Percentiles rank a stretch among this genome's conserved stretches.
These are phyloP conservation scores for Tuberolachnus salignus DNA, from an alignment of 2,888 invertebrate genomes.

Conservation along the genomic window DNA sequence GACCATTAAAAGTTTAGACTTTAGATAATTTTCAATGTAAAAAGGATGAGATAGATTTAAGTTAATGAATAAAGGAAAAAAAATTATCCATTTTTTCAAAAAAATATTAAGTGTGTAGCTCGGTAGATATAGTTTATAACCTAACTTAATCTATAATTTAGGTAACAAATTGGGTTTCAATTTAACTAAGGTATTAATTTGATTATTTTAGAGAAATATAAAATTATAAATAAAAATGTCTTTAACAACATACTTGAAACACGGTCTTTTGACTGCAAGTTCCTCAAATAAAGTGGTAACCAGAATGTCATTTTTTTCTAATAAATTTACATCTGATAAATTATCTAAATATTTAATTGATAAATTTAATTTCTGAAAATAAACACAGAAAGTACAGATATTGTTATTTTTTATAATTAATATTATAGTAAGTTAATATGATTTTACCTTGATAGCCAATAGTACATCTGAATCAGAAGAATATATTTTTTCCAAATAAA, in stretches of 20 bases:
- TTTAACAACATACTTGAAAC: slow-evolving; percentile 42
- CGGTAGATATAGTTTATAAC: no score
- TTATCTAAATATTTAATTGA: slow-evolving; percentile 43
- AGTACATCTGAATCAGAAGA: slow-evolving; percentile 52
- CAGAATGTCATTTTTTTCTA: slow-evolving; percentile 50
- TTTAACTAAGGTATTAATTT: background rate
- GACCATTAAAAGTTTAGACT: no score
- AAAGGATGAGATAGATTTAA: no score
- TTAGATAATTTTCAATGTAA: no score
- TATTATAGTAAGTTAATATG: background rate
- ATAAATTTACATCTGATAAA: slow-evolving; percentile 34
- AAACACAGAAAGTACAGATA: background rate
- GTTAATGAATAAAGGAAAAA: no score
- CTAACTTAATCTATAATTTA: no score
- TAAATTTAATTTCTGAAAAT: slow-evolving; percentile 49
- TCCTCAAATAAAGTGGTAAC: slow-evolving; percentile 39
- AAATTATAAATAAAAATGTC: slow-evolving; percentile 2
- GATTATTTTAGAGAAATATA: background rate
- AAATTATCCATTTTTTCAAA: no score
- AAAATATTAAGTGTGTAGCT: no score
- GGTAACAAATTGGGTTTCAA: no score
- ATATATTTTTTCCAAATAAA: slow-evolving; percentile 48
- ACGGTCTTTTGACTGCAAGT: slow-evolving; percentile 46
- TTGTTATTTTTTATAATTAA: background rate
- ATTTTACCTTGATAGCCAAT: slow-evolving; percentile 41